Conservation (phyloP, 2,797 vertebrate species). For the Lepus townsendii region DNA sequence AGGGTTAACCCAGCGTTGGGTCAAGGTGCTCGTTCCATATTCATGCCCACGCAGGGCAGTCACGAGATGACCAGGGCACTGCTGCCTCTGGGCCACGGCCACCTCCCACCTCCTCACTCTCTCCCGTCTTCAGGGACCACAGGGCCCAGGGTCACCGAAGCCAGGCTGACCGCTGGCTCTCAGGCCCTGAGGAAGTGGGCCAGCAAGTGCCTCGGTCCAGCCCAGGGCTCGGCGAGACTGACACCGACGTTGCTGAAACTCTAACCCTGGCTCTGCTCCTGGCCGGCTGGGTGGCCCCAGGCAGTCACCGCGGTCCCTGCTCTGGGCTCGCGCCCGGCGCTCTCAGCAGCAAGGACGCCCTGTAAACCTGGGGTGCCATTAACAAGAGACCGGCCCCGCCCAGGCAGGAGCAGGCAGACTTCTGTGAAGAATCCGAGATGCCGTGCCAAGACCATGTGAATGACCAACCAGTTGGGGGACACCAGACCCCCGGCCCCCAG, state of each 20-base stretch:
- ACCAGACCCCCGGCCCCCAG: neutral
- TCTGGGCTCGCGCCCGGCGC: neutral
- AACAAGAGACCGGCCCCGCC: constrained; percentile 63
- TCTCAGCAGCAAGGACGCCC: neutral
- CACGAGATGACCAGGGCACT: constrained; percentile 40
- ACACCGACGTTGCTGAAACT: neutral
- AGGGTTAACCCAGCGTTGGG: neutral
- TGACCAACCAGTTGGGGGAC: neutral
- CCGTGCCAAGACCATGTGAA: neutral
- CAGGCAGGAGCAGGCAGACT: constrained; percentile 22
- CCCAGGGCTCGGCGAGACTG: too few species aligned
- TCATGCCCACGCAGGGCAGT: constrained; percentile 57
- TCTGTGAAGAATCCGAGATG: neutral
- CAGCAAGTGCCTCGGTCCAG: neutral
- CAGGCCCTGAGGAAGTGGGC: neutral
- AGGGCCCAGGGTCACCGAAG: neutral
- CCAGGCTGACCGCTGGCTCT: neutral
- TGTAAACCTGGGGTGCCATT: constrained; percentile 52
- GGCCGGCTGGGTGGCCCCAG: neutral
- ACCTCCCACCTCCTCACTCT: neutral
- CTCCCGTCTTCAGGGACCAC: constrained; percentile 18
- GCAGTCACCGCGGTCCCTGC: neutral
- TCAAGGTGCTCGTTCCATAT: constrained; percentile 72
- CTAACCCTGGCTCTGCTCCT: neutral
- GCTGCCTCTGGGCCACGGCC: neutral